Base-by-base conservation (phyloP, 2,888 invertebrate species). In the Entomobrya multifasciata region DNA sequence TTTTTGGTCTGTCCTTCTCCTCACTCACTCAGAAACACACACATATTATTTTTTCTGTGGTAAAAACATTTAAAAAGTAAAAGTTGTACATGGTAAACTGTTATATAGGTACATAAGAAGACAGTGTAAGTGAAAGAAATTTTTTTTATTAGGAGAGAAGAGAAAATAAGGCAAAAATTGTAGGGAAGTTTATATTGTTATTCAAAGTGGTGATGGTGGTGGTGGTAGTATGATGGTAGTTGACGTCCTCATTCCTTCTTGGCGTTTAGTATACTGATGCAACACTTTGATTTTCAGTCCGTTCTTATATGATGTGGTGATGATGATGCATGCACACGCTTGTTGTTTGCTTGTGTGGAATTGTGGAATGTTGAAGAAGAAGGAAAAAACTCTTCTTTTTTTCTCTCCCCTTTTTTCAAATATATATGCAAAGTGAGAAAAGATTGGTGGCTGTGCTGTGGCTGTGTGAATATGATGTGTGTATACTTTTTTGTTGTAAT, bases 281-380 rank as follows among this genome's bases (percentile, higher is more conserved):
- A 67, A 67, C 67, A 41, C 44, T 67, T 67, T 67, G 67, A 67
- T 67, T 67, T 36, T 67, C 67, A 41, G 0, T 67, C 67, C 22
- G 41, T 20, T 67, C 22, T 44, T n/a, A n/a, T n/a, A n/a, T n/a
- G n/a, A n/a, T n/a, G n/a, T n/a, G n/a, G n/a, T n/a, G n/a, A n/a
- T n/a, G n/a, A n/a, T n/a, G n/a, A n/a, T n/a, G n/a, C n/a, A 44
- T 67, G 44, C 44, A 67, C 44, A 30, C 62, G 25, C 30, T 65
- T 25, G 25, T 25, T 13, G 5, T 60, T 27, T n/a, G n/a, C n/a
- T n/a, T n/a, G n/a, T n/a, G n/a, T n/a, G n/a, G n/a, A n/a, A n/a
- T 15, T 13, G 25, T 4, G n/a, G 6, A 52, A 15, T 52, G 52
- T 60, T 8, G 62, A 36, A 60, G 41, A 22, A n/a, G n/a, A 36